A percentile compares a stretch with the other conserved stretches of the same genome.
Conservation (phyloP, 1,140 invertebrate species). For the Telenomus remus region DNA sequence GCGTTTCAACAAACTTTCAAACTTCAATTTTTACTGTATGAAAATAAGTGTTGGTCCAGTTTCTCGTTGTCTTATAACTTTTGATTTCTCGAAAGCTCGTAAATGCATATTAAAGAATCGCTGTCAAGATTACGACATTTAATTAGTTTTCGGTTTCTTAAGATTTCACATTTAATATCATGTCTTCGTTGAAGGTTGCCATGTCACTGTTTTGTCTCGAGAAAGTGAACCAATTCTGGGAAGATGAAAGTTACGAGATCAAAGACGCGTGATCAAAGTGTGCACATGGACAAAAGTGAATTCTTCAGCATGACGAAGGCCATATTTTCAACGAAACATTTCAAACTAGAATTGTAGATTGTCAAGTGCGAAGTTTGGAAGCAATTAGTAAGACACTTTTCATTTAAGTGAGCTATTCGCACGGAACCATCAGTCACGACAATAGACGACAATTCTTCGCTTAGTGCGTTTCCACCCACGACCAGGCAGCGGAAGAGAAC, state of each 20-base stretch:
- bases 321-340: neutral
- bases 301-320: neutral
- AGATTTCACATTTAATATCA: constrained; percentile 24
- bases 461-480: constrained; percentile 4
- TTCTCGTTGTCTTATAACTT: too few relatives aligned
- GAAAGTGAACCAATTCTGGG: too few relatives aligned
- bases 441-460: constrained; percentile 46
- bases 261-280: too few relatives aligned
- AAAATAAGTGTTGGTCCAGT: too few relatives aligned
- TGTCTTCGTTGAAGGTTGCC: neutral
- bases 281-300: too few relatives aligned
- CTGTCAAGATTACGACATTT: constrained; percentile 21
- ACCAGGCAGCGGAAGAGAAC: constrained; percentile 9
- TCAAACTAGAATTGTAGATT: constrained; percentile 40
- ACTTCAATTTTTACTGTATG: too few relatives aligned
- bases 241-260: too few relatives aligned
- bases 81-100: too few relatives aligned
- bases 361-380: constrained; percentile 32
- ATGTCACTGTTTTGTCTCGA: too few relatives aligned
- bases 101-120: constrained; percentile 14
- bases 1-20: too few relatives aligned
- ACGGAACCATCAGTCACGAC: constrained; percentile 44
- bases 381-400: constrained; percentile 50
- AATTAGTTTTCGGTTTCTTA: constrained; percentile 26
- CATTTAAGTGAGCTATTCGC: constrained; percentile 28